Evolutionary conservation across 1,140 invertebrate genomes (phyloP), one percentile per base, ranked within the genome.

Genomic region (Colletes gigas): DNA sequence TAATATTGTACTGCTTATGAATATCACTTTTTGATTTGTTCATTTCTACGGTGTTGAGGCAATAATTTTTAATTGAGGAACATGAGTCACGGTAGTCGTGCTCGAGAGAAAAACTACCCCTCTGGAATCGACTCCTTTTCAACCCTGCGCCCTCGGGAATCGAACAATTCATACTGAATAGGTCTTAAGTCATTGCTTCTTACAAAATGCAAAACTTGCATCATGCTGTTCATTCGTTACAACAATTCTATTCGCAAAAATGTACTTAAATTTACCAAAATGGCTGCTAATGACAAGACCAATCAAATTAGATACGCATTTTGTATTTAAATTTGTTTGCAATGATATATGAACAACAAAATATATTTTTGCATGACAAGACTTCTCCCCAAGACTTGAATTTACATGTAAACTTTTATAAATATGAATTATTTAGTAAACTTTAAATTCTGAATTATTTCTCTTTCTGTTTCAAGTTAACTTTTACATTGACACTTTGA

Each of bases 1-100:
- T 30, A 30, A 30, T 30, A 30, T 2, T 30, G 30, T 30, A 30
- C 2, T 0, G 30, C 30, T 30, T 30, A 30, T 44, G 6, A 12
- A 21, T 55, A 17, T 50, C 7, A 44, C 54, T n/a, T 30, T 7
- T 17, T 12, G 10, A 5, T 41, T 21, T 8, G 14, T 41, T 30
- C 10, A 50, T 19, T 62, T 62, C 52, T 9, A 8, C 17, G 12
- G n/a, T 50, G 30, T 21, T 12, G 4, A 0, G 8, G 17, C 41
- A 47, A 72, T 47, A 50, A 72, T n/a, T 55, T 63, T 78, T 30
- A 14, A 65, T 78, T 6, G 69, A 1, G 15, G 21, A 19, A 71
- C 39, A 19, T 73, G 77, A 79, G 8, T 79, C 77, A 50, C 21
- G 62, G 47, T 74, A 84, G 69, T 80, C 63, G 74, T 54, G 78